Evolutionary conservation across 2,113 vertebrate species (phyloP), one percentile per base, ranked within the genome.

Genomic region (Menura novaehollandiae): DNA sequence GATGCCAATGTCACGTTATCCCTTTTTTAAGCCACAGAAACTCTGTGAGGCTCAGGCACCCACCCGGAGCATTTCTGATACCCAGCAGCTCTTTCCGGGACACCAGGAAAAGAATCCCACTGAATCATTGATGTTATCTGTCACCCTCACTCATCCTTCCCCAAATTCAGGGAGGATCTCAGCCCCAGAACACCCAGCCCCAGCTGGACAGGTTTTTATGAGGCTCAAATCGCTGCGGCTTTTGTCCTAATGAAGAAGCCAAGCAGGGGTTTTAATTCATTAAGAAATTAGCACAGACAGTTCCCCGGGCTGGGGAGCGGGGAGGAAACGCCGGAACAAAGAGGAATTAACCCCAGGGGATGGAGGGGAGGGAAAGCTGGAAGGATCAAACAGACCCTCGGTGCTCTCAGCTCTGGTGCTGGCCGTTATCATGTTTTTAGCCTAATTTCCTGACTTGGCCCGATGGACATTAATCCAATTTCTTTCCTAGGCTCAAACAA

Each of bases 1-100:
- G 13, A 73, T 7, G 0, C 11, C 4, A 4, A n/a, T 0, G 2
- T 7, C 27, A 1, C 1, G 9, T 44, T 14, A 6, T 2, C 6
- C 43, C 21, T 35, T 8, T 18, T 22, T 66, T 27, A 35, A 83
- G 2, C 28, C 2, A 0, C 2, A 26, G 43, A 28, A 39, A n/a
- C 27, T 19, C 55, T 32, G 27, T n/a, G 11, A 27, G 0, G 7
- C 43, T 3, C 4, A 6, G 8, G 8, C 3, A 26, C 30, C 44
- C 28, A 5, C 23, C n/a, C 62, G 2, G 30, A 43, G 46, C 4
- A 1, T 22, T 43, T 16, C 1, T 10, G 43, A 1, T 20, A 20
- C 12, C 20, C 33, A 2, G 58, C 46, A 17, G 37, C 23, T 63
- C 15, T 37, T 64, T 39, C 30, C 14, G 43, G 60, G 28, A 43